Percentiles rank a stretch among this genome's conserved stretches.
phyloP scores from a whole-genome alignment of 2,797 vertebrate genomes.

The Basileuterus tristriatus region DNA sequence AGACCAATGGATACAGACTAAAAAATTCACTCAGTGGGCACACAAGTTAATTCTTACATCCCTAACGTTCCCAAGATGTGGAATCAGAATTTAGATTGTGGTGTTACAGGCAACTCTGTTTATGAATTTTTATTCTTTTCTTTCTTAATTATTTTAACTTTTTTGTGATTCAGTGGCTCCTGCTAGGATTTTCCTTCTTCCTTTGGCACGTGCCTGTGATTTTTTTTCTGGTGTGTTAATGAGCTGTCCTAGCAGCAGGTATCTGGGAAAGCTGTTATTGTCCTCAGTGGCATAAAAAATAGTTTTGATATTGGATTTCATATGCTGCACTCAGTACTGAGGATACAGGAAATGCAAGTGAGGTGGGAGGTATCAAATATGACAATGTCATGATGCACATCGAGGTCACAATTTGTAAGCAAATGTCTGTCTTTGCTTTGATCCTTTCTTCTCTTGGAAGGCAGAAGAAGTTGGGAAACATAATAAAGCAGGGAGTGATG shows the following conservation, averaged over 20 bases:
- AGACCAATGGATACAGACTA: neutral
- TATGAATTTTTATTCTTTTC: neutral
- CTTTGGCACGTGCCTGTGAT: neutral
- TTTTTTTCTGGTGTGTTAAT: neutral
- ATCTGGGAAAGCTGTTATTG: neutral
- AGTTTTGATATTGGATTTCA: neutral
- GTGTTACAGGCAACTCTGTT: neutral
- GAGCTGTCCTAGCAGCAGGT: neutral
- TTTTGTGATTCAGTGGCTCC: neutral
- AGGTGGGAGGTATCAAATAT: neutral
- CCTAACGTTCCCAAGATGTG: neutral
- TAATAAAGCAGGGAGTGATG: neutral
- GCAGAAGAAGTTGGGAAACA: neutral
- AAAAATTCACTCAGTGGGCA: neutral
- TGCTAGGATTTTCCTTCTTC: neutral
- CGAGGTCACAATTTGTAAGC: accelerated
- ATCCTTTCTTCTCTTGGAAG: neutral
- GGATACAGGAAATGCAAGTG: neutral
- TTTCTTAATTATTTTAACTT: neutral
- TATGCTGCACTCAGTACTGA: accelerated
- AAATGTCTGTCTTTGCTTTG: neutral
- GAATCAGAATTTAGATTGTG: neutral
- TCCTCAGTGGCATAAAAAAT: neutral
- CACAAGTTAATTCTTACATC: neutral
- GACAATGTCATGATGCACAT: accelerated